Evolutionary conservation across 2,797 vertebrate species (phyloP).

Genomic region (Atherinosoma microstoma): DNA sequence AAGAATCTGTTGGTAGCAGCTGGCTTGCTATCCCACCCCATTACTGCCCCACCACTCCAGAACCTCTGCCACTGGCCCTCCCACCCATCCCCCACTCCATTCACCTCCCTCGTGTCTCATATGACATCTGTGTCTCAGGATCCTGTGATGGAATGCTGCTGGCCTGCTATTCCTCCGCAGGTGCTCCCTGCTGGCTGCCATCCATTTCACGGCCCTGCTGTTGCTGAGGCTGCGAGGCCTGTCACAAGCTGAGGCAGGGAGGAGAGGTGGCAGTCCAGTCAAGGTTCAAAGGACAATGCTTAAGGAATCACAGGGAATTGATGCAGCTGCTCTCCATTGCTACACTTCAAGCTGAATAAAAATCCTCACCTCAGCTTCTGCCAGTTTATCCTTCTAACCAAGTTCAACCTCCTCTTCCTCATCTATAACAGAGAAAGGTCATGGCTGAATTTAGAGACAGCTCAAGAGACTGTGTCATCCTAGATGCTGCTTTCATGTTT

Average conservation of each 20-base stretch:
- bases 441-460: conserved; percentile 56
- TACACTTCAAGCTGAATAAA: conserved; percentile 46
- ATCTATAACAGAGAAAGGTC: conserved; percentile 47
- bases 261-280: conserved; percentile 22
- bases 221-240: conserved; percentile 49
- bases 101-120: conserved; percentile 75
- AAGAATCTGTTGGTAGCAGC: conserved; percentile 77
- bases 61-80: conserved; percentile 62
- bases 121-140: conserved; percentile 80
- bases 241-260: conserved; percentile 30
- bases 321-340: conserved; percentile 75
- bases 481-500: conserved; percentile 47
- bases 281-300: conserved; percentile 65
- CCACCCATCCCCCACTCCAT: conserved; percentile 60
- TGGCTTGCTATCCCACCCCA: conserved; percentile 69
- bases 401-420: conserved; percentile 41
- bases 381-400: conserved; percentile 27
- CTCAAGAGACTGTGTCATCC: conserved; percentile 31
- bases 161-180: conserved; percentile 74
- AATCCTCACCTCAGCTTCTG: conserved; percentile 35
- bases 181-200: conserved; percentile 73
- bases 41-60: conserved; percentile 66
- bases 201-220: conserved; percentile 53
- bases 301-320: conserved; percentile 48
- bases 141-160: conserved; percentile 83